A percentile compares a stretch with the other conserved stretches of the same genome.
phyloP scores from a whole-genome alignment of 1,140 invertebrate species.

The Ooceraea biroi region DNA sequence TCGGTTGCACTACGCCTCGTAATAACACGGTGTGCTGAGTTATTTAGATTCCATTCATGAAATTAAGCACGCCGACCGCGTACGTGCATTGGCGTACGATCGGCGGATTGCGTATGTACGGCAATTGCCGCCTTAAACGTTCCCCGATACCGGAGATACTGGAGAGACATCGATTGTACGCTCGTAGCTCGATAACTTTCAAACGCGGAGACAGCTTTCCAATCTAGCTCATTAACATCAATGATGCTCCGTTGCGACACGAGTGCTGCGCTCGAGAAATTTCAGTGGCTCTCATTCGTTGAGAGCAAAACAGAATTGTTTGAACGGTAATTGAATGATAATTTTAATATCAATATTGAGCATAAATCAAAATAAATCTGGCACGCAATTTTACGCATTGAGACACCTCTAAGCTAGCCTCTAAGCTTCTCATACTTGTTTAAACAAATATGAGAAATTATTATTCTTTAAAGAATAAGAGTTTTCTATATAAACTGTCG shows the following conservation, averaged over 20 bases:
- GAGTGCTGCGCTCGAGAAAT: constrained; percentile 29
- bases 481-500: neutral
- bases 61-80: constrained; percentile 58
- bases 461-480: neutral
- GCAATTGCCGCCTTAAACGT: constrained; percentile 19
- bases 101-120: neutral
- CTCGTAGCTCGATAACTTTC: constrained; percentile 77
- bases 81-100: neutral
- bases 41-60: constrained; percentile 78
- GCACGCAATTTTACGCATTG: too few relatives aligned
- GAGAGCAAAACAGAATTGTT: too few relatives aligned
- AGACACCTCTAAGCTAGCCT: too few relatives aligned
- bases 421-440: too few relatives aligned
- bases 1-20: constrained; percentile 52
- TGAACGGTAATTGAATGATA: neutral
- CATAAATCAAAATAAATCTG: neutral
- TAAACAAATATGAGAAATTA: neutral
- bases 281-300: constrained; percentile 57
- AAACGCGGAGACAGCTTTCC: constrained; percentile 79
- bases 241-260: constrained; percentile 78
- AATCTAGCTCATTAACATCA: constrained; percentile 82
- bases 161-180: constrained; percentile 55
- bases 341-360: neutral
- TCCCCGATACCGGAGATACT: constrained; percentile 5
- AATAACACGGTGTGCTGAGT: constrained; percentile 71